A percentile compares a stretch with the other conserved stretches of the same genome.
Evolutionary conservation across 2,113 vertebrate species (phyloP).

Genomic region (Sminthopsis crassicaudata): DNA sequence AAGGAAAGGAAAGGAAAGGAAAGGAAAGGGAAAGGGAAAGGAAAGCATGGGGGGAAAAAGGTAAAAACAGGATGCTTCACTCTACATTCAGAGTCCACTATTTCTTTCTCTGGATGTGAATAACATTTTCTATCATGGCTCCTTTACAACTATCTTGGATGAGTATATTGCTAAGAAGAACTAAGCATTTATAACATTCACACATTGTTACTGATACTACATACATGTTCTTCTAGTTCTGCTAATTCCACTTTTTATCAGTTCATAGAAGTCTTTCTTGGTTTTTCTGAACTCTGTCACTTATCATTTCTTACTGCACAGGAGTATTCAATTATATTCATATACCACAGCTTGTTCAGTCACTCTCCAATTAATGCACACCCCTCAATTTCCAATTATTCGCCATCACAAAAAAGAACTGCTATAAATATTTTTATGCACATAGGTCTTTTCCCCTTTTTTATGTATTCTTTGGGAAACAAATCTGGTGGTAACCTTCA

Average conservation of each 20-base stretch:
- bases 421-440: neutral
- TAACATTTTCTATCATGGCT: neutral
- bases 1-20: too few relatives aligned
- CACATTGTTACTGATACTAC: neutral
- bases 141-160: neutral
- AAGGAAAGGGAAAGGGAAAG: too few relatives aligned
- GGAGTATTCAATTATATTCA: neutral
- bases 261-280: neutral
- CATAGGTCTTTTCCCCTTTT: neutral
- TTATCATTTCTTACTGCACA: neutral
- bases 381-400: neutral
- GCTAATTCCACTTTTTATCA: neutral
- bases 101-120: neutral
- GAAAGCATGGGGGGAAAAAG: neutral
- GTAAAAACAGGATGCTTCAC: neutral
- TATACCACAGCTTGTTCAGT: neutral
- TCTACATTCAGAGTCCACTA: neutral
- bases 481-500: neutral
- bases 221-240: neutral
- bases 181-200: neutral
- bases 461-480: neutral
- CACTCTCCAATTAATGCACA: neutral
- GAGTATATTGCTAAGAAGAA: neutral
- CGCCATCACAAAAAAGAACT: too few relatives aligned
- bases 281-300: neutral